Evolutionary conservation across 2,113 vertebrate genomes (phyloP), one percentile per base, ranked within the genome.

Genomic region (Phylloscopus trochiloides): DNA sequence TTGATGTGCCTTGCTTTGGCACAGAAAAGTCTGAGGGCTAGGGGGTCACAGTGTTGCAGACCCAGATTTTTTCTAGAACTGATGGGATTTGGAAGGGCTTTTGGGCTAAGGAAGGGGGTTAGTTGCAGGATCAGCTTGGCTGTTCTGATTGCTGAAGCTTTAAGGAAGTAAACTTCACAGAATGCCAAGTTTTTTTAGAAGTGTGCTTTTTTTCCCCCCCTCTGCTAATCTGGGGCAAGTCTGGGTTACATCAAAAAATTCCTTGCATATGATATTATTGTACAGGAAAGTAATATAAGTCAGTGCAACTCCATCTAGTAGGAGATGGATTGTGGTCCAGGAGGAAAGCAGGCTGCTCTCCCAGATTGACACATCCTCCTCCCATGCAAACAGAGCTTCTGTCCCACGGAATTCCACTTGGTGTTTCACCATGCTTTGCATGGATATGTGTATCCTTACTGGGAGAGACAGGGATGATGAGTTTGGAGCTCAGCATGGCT

Each of bases 121-220:
- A 20, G 21, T 15, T 42, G 38, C 11, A 42, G 55, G 31, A 65
- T 77, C 59, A 59, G 9, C 45, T 81, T 67, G 92, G 51, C n/a
- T 38, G 6, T 43, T 58, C 6, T 71, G 52, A 17, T 32, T 17
- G 18, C 18, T 72, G 67, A 83, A 82, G 8, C 9, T 15, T 43
- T 80, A 36, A 78, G 55, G 26, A 86, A 50, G 34, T 25, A 47
- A 84, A 51, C 2, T 76, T 57, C 12, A 43, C 40, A 57, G n/a
- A 67, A n/a, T 34, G 3, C 28, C 14, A 62, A 38, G 8, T 26
- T 17, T 32, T 75, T 54, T 38, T 13, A 42, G n/a, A 57, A 87
- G 2, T n/a, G 14, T 28, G 14, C 1, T 6, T 42, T 13, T 12
- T 17, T 1, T 2, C 1, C 4, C 9, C 7, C 4, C 10, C 13